phyloP scores from a whole-genome alignment of 2,888 invertebrate species.

The Torymus texanus region DNA sequence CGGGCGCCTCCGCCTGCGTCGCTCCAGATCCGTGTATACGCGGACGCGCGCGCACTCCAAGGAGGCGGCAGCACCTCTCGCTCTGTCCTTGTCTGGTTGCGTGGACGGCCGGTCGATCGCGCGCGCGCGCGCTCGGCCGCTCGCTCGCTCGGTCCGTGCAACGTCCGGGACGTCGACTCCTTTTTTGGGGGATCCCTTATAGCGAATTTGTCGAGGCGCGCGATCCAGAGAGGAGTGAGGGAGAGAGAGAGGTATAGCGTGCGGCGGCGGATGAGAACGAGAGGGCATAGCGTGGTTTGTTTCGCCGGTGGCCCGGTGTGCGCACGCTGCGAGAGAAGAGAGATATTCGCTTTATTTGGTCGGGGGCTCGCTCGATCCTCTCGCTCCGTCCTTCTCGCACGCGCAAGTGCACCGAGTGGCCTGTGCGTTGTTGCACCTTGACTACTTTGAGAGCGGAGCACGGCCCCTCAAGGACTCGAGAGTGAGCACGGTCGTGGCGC shows the following conservation, averaged over 20 bases:
- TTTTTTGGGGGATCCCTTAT: no score
- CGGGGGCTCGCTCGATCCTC: background rate
- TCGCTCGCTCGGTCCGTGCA: background rate
- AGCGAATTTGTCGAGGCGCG: no score
- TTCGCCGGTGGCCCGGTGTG: background rate
- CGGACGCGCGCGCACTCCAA: no score
- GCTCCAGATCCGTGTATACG: no score
- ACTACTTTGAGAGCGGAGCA: constrained; percentile 1
- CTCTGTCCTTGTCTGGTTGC: background rate
- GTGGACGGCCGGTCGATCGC: constrained; percentile 20
- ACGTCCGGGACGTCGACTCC: no score
- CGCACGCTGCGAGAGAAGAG: background rate
- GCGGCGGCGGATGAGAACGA: no score
- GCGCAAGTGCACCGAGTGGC: background rate
- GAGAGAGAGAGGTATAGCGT: no score
- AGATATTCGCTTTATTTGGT: constrained; percentile 8
- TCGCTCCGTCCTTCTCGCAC: background rate
- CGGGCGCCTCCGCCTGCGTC: no score
- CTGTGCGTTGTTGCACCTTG: background rate
- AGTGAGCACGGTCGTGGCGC: no score
- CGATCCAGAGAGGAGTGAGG: no score
- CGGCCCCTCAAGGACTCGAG: constrained; percentile 13
- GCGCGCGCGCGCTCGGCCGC: constrained; percentile 1
- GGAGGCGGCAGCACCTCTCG: background rate
- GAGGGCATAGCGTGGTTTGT: background rate